Evolutionary conservation across 2,797 vertebrate species (phyloP), one percentile per base, ranked within the genome.

Genomic region (Bufotes viridis): DNA sequence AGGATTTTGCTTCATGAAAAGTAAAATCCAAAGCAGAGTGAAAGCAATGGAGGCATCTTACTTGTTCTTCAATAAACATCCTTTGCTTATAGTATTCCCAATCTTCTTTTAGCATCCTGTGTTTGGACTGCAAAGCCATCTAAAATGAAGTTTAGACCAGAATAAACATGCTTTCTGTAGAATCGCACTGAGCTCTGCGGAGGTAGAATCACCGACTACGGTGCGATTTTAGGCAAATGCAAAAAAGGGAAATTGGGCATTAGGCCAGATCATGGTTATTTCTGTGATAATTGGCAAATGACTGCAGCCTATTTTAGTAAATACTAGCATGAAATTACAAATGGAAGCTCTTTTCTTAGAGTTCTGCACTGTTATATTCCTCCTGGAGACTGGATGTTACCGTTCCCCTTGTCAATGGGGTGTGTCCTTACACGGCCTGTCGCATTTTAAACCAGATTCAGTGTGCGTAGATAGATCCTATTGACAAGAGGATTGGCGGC

Each of bases 21-120:
- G 83, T 69, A 20, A 15, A 49, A 29, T 80, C 76, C 18, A 12
- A 85, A 85, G 87, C 78, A 78, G 34, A 85, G 78, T 74, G 76
- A 82, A 83, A 78, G 79, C 65, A 81, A 82, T 80, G 58, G 82
- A 57, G 61, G 67, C 57, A 79, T 84, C 91, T 91, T 95, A 99
- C 98, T 97, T 99, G 98, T 90, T 99, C 97, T 92, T 98, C 98
- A 82, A 98, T 95, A 94, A 99, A 96, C 88, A 96, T 95, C 60
- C 97, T 96, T 91, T 99, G 98, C 90, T 97, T 98, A 91, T 98
- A 98, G 92, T 97, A 97, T 91, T 99, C 98, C 96, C 97, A 98
- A 91, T 99, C 98, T 92, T 98, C 98, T 91, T 99, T 98, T 51
- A 98, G 95, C 96, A 98, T 95, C 86, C 96, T 95, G 89, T 97